A percentile compares a stretch with the other conserved stretches of the same genome.
Conservation (phyloP, 2,113 vertebrate species). For the Zingel zingel region DNA sequence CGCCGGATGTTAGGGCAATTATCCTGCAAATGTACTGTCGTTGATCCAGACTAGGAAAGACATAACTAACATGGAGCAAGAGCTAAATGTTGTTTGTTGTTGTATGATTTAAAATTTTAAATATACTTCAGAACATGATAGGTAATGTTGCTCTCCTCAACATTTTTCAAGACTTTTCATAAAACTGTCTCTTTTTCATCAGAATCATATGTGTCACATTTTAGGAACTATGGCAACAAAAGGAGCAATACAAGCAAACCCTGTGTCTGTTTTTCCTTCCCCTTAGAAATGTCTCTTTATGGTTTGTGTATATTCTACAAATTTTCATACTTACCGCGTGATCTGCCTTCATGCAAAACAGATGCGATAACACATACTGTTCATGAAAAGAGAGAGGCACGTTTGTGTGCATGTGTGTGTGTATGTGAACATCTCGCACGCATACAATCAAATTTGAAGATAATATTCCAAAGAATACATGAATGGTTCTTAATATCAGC, state of each 20-base stretch:
- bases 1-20: too few species aligned
- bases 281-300: conserved; percentile 16
- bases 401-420: conserved; percentile 10
- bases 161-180: not conserved
- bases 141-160: too few species aligned
- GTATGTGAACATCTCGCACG: not conserved
- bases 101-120: not conserved
- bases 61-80: not conserved
- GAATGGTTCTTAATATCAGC: conserved; percentile 7
- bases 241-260: conserved; percentile 19
- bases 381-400: conserved; percentile 24
- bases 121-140: not conserved
- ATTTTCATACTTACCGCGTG: conserved; percentile 70
- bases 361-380: conserved; percentile 32
- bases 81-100: not conserved
- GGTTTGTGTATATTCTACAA: conserved; percentile 26
- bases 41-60: not conserved
- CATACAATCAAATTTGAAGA: conserved; percentile 1
- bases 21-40: too few species aligned
- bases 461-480: conserved; percentile 41
- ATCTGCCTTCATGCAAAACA: conserved; percentile 73
- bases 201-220: not conserved
- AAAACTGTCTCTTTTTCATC: not conserved
- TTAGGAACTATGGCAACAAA: conserved; percentile 41
- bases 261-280: conserved; percentile 18